Base-by-base conservation (phyloP, 2,797 vertebrate genomes). In the Leptatherina wallacei region DNA sequence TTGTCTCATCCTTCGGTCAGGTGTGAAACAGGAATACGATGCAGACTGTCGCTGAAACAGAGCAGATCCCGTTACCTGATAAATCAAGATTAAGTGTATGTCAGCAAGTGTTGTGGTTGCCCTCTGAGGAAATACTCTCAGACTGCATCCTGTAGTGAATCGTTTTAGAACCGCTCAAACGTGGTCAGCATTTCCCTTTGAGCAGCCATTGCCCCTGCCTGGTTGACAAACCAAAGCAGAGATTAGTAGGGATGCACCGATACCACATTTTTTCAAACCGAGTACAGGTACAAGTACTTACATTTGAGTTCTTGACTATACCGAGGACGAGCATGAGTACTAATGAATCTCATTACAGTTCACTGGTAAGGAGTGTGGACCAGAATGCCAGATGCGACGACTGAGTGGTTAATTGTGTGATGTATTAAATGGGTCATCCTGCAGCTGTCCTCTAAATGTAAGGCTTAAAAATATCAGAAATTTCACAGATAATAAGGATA, bases 51-150 rank as follows among this genome's bases (percentile, higher is more conserved):
- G 11, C 60, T 64, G 74, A 80, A 42, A 57, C 47, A 60, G 51
- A 61, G n/a, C 69, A 77, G 70, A 70, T 36, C 33, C 47, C 8
- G 61, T 61, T 63, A 42, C 67, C 58, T 20, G 38, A 38, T 66
- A 61, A 61, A 68, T 68, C 35, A 13, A 62, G 67, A 82, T 73
- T 49, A 65, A 71, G 42, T 52, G 24, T 66, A 36, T 69, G 62
- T 64, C 71, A 66, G 27, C 52, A 24, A 29, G 64, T 52, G 65
- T 65, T 69, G 57, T 38, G 71, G 60, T 58, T 60, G 18, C 56
- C 40, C 42, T 77, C 54, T 16, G 57, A 12, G 55, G 73, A 65
- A 75, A 78, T 29, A 6, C 71, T 80, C 11, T 55, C 61, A 73
- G 44, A 68, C 38, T 20, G 27, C 35, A 7, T 4, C 16, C n/a